Percentiles rank a stretch among this genome's conserved stretches.
phyloP scores from a whole-genome alignment of 2,113 vertebrate species.

The Platycercus adscitus region DNA sequence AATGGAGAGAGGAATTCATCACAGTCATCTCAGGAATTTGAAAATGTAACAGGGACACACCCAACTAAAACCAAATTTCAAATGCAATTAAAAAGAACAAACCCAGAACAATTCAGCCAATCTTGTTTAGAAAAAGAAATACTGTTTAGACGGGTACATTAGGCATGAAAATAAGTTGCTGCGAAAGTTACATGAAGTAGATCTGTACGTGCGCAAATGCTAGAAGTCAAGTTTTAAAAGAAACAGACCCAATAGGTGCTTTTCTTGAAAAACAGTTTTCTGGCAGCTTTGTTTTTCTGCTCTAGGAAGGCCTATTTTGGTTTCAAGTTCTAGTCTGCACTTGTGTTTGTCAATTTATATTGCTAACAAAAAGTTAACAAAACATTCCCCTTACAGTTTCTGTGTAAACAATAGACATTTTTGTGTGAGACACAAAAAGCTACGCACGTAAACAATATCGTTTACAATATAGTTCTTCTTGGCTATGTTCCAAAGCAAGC shows the following conservation, averaged over 20 bases:
- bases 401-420: slow-evolving; percentile 31
- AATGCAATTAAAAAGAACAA: background rate
- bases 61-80: background rate
- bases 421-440: background rate
- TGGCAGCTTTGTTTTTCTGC: background rate
- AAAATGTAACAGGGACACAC: background rate
- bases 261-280: background rate
- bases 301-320: background rate
- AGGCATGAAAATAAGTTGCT: background rate
- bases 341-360: slow-evolving; percentile 28
- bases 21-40: slow-evolving; percentile 8
- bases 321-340: background rate
- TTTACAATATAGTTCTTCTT: background rate
- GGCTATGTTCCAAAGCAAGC: background rate
- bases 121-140: background rate
- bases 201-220: background rate
- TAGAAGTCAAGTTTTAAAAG: background rate
- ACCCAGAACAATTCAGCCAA: background rate
- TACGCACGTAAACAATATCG: background rate
- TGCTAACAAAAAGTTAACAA: slow-evolving; percentile 18
- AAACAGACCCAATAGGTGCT: background rate
- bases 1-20: background rate
- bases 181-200: background rate
- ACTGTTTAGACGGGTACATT: background rate
- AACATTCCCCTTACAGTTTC: slow-evolving; percentile 14